Conservation (phyloP, 1,140 invertebrate genomes). For the Phymastichus coffea region DNA sequence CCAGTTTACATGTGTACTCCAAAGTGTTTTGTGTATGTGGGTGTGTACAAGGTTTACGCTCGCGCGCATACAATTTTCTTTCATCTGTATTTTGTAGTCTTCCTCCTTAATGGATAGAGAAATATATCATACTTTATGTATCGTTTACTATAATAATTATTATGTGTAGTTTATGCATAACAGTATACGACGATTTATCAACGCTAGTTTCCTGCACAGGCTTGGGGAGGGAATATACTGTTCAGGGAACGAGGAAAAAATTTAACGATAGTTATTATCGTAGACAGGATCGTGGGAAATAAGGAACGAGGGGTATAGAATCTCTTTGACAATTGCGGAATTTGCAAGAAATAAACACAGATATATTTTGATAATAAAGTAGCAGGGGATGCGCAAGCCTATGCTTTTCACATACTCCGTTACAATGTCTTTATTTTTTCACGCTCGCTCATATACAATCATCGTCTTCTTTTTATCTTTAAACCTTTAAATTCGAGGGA, state of each 20-base stretch:
- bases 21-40: background rate
- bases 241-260: conserved; percentile 18
- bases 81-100: conserved; percentile 39
- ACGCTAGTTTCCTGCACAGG: conserved; percentile 52
- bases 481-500: conserved; percentile 26
- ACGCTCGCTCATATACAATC: conserved; percentile 20
- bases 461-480: conserved; percentile 6
- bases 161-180: conserved; percentile 60
- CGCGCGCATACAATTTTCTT: conserved; percentile 23
- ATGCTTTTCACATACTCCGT: conserved; percentile 24
- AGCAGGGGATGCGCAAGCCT: conserved; percentile 21
- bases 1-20: background rate
- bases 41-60: too few species aligned
- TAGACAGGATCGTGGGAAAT: too few species aligned
- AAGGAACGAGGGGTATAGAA: too few species aligned
- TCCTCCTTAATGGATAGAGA: conserved; percentile 57
- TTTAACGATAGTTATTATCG: background rate
- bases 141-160: conserved; percentile 58
- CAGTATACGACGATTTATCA: conserved; percentile 56
- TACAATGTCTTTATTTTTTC: conserved; percentile 12
- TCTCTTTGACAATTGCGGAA: too few species aligned
- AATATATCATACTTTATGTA: conserved; percentile 60
- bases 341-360: too few species aligned
- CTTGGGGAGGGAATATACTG: conserved; percentile 34
- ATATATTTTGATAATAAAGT: too few species aligned